Evolutionary conservation across 2,888 invertebrate species (phyloP), one percentile per base, ranked within the genome.

Genomic region (Drosophila sordidapex): DNA sequence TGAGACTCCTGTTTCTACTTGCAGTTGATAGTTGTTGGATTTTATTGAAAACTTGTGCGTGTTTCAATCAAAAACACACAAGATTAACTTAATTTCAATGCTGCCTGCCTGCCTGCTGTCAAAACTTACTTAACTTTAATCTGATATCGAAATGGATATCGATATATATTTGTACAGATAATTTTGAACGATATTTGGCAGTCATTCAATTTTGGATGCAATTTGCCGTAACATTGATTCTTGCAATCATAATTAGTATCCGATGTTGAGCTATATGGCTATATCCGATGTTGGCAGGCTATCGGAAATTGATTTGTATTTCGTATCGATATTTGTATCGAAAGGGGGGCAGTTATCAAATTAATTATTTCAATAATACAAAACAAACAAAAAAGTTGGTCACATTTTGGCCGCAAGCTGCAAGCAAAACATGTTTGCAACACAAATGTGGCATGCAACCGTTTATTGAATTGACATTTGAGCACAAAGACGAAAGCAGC

Each of bases 91-190:
- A 63, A 63, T 63, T 76, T 70, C 11, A 38, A 43, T 15, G 7
- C 58, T 35, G 66, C 53, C 65, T 1, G 66, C 53, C 65, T 1
- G 38, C 21, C 21, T 21, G 43, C 7, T 43, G 43, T 43, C 11
- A n/a, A n/a, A n/a, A n/a, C n/a, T n/a, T n/a, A n/a, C n/a, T n/a
- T n/a, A n/a, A n/a, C n/a, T n/a, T n/a, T n/a, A n/a, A n/a, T n/a
- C n/a, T n/a, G n/a, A n/a, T n/a, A n/a, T n/a, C n/a, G n/a, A n/a
- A n/a, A n/a, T 21, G 13, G 13, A 13, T 21, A 15, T 38, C 40
- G 40, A 40, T 10, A 33, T 4, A 25, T 15, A 15, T 25, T 2
- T 46, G 46, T 8, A 0, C 0, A 0, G 35, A 13, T 35, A 35
- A 35, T 35, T 5, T 35, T 35, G 13, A 21, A 21, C 43, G 11